Percentiles rank a stretch among this genome's conserved stretches.
phyloP scores from a whole-genome alignment of 2,797 vertebrate species.

The Oreochromis grahami region DNA sequence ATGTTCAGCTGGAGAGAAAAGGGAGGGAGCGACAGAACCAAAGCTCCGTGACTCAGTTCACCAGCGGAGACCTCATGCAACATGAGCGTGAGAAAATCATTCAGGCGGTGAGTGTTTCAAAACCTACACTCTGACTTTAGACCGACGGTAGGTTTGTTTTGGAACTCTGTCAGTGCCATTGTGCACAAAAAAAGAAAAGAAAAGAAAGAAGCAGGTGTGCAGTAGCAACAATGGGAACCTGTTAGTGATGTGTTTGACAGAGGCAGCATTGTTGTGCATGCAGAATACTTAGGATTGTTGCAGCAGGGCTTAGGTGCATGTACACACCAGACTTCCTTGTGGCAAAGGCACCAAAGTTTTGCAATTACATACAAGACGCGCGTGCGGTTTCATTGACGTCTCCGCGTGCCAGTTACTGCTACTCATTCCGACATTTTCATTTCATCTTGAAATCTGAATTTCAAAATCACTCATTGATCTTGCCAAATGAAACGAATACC shows the following conservation, averaged over 20 bases:
- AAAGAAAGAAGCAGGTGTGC: conserved; percentile 63
- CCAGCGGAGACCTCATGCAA: conserved; percentile 79
- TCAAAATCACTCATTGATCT: background rate
- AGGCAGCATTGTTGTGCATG: conserved; percentile 34
- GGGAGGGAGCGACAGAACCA: conserved; percentile 46
- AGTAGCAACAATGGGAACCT: conserved; percentile 33
- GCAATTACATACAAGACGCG: conserved; percentile 13
- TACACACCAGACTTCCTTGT: conserved; percentile 19
- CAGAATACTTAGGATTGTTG: conserved; percentile 21
- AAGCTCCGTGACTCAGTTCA: conserved; percentile 76
- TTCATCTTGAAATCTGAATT: background rate
- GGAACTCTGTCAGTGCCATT: conserved; percentile 61
- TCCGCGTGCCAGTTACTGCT: background rate
- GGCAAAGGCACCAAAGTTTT: conserved; percentile 21
- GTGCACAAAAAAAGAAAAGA: conserved; percentile 36
- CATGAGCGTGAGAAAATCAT: conserved; percentile 92
- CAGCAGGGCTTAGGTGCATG: background rate
- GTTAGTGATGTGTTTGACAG: conserved; percentile 50
- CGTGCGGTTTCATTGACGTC: conserved; percentile 7
- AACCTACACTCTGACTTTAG: conserved; percentile 57
- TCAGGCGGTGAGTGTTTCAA: conserved; percentile 76
- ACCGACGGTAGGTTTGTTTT: conserved; percentile 71
- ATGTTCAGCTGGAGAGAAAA: conserved; percentile 43
- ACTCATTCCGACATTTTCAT: background rate
- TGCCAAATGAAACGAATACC: background rate